Evolutionary conservation across 2,888 invertebrate genomes (phyloP).

Genomic region (Dryococelus australis): DNA sequence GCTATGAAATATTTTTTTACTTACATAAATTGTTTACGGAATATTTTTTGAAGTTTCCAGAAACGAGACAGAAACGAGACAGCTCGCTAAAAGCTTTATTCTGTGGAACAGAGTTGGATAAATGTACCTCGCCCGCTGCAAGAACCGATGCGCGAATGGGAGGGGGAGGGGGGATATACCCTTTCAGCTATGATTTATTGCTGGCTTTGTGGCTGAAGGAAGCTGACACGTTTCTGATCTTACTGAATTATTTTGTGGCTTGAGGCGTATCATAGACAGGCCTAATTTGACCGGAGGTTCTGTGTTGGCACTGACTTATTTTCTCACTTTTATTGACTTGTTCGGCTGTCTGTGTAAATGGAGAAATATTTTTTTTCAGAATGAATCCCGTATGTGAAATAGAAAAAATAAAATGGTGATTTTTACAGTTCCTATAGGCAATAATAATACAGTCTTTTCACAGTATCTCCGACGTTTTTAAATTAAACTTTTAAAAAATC

Average conservation of each 20-base stretch:
- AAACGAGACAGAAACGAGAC: neutral
- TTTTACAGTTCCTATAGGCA: no score
- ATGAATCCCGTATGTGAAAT: no score
- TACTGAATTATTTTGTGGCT: neutral
- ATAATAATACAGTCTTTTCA: no score
- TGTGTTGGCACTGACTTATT: neutral
- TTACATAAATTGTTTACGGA: neutral
- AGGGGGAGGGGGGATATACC: neutral
- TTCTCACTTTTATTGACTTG: no score
- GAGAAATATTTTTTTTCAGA: no score
- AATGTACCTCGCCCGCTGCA: neutral
- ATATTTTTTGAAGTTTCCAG: neutral
- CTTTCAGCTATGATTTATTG: neutral
- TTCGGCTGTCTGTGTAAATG: no score
- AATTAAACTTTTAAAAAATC: no score
- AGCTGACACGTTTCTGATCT: neutral
- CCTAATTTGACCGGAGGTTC: neutral
- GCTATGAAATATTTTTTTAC: neutral
- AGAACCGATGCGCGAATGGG: neutral
- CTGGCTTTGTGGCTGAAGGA: neutral
- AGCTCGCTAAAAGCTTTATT: slow-evolving; percentile 8
- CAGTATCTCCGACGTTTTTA: no score
- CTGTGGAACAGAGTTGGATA: neutral
- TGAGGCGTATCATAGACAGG: neutral
- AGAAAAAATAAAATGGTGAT: no score